Conservation (phyloP, 2,113 vertebrate species). For the Serinus canaria region DNA sequence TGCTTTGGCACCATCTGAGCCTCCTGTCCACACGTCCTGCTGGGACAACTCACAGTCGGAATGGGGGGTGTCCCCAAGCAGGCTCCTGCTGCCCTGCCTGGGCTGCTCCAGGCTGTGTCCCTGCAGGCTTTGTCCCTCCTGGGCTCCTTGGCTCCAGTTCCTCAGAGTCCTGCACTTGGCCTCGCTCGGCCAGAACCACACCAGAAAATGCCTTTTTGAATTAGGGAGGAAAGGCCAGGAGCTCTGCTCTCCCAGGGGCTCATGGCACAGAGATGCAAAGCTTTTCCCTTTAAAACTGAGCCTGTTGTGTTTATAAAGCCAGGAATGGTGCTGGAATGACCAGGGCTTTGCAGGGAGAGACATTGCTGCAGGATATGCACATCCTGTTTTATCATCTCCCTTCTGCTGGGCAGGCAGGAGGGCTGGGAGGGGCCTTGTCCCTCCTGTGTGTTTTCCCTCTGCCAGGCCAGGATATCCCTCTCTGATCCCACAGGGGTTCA, state of each 20-base stretch:
- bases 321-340: neutral
- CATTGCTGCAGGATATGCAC: fast-evolving
- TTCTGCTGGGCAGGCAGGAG: neutral
- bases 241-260: neutral
- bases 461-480: fast-evolving
- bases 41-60: neutral
- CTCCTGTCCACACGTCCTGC: neutral
- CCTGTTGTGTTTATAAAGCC: neutral
- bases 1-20: fast-evolving
- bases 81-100: neutral
- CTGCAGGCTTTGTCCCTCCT: neutral
- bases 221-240: fast-evolving
- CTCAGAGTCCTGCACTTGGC: neutral
- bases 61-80: neutral
- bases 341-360: neutral
- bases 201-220: neutral
- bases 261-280: neutral
- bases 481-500: neutral
- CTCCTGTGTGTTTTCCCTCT: neutral
- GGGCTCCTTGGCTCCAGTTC: neutral
- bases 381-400: neutral
- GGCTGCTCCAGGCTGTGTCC: neutral
- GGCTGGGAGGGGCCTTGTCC: neutral
- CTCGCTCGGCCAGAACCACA: neutral
- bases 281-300: neutral